Evolutionary conservation across 2,113 vertebrate genomes (phyloP), one percentile per base, ranked within the genome.

Genomic region (Probosciger aterrimus): DNA sequence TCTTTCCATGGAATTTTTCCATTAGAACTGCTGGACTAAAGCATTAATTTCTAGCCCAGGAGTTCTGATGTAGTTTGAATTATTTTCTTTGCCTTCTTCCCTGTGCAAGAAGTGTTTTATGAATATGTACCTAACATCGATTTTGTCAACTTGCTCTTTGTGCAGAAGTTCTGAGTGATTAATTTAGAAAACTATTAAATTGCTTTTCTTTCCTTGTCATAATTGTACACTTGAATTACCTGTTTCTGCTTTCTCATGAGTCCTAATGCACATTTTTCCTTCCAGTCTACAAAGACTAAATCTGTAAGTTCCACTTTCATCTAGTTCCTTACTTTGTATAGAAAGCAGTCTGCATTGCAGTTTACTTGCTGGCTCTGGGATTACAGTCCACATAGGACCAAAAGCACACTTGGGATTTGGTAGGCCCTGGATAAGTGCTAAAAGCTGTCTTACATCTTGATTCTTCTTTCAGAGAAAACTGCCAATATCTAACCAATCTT

Each of bases 351-450:
- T 68, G 27, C 62, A 90, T n/a, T 82, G 74, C 33, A 89, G 16
- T 82, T 91, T 49, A 78, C 55, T 71, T 90, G 31, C 88, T 76
- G 41, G 20, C 20, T 67, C 31, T 94, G 70, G 46, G 52, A 71
- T 90, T 88, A 59, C 37, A 35, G 18, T 49, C 25, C 33, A 39
- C 25, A 20, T 9, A 37, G 60, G 30, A 60, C 53, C 52, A 83
- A 83, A 87, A 37, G 74, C 22, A 64, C 44, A 41, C 10, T 11
- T 67, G 74, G 78, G 78, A 44, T 2, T 43, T 17, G n/a, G 23
- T 84, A 52, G 69, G 65, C 14, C 19, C 46, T 75, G 46, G 68
- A n/a, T 13, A 82, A 84, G 25, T 64, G 64, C 44, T 70, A 62
- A 70, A 81, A 94, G 49, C 60, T 80, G 55, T n/a, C 35, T 76